phyloP scores from a whole-genome alignment of 92 coral and sea anemone species.

The Umimayanthus chanpuru region DNA sequence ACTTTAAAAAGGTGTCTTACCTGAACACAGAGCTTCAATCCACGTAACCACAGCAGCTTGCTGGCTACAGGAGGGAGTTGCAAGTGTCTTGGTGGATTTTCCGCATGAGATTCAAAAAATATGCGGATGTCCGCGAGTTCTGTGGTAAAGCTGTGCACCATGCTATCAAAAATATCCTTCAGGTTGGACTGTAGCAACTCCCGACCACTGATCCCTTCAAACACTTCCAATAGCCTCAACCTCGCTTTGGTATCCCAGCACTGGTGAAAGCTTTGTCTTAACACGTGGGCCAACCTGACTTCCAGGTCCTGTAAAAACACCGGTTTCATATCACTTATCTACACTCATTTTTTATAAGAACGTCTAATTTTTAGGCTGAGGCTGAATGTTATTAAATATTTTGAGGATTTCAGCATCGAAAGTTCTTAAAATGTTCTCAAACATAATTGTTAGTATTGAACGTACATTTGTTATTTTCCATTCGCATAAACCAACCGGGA shows the following conservation, averaged over 20 bases:
- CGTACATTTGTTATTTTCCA: no score
- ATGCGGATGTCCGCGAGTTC: conserved; percentile 69
- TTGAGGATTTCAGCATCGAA: no score
- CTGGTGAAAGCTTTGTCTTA: conserved; percentile 96
- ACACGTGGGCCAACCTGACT: conserved; percentile 89
- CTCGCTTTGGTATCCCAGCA: conserved; percentile 98
- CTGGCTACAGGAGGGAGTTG: conserved; percentile 98
- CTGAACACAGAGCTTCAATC: conserved; percentile 89
- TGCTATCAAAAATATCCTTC: conserved; percentile 70
- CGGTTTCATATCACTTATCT: neutral
- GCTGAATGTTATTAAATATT: no score
- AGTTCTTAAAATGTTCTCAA: no score
- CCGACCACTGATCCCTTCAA: conserved; percentile 98
- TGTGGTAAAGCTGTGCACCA: conserved; percentile 83
- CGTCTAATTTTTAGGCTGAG: no score
- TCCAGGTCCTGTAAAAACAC: conserved; percentile 74
- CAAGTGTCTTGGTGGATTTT: conserved; percentile 83
- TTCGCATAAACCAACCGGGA: no score
- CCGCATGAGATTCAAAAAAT: conserved; percentile 73
- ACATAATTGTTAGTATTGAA: no score
- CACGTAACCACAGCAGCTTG: conserved; percentile 93
- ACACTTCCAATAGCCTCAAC: conserved; percentile 91
- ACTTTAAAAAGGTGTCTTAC: conserved; percentile 42
- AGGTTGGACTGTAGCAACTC: conserved; percentile 87
- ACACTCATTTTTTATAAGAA: no score